Evolutionary conservation across 1,140 invertebrate genomes (phyloP), one percentile per base, ranked within the genome.

Genomic region (Lepidostoma basale): DNA sequence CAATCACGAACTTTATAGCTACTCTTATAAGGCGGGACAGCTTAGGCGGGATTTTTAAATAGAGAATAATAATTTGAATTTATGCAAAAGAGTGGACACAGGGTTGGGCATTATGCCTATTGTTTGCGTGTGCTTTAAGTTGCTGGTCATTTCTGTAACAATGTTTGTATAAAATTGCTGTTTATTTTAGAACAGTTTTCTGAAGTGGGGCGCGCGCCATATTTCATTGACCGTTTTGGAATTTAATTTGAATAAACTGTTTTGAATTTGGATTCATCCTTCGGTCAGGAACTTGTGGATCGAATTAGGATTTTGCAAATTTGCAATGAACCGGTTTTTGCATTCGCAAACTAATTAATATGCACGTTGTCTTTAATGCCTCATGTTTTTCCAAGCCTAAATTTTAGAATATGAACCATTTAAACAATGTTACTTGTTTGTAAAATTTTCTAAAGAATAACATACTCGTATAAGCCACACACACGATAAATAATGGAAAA

Each of bases 211-310:
- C 25, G 23, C 16, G 28, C 5, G n/a, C 40, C 12, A 6, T 45
- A 44, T 45, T 62, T 47, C 59, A 16, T 45, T 62, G 39, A 25
- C 45, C 59, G 36, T 18, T 62, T 62, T 62, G 14, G 12, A 42
- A 25, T 10, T 26, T n/a, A 30, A 33, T 25, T 23, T 49, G 22
- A 49, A 22, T 49, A 22, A 23, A 49, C n/a, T 49, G 45, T 49
- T 49, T 49, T 49, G 18, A 22, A 26, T 49, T 49, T 20, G 22
- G 6, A 1, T 14, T 20, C 25, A 6, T 9, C n/a, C 22, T 9
- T 49, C 5, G 45, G 9, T 12, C 45, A 49, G 18, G 20, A 22
- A 49, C 45, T 49, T 49, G 22, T 25, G 20, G 22, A 49, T 49
- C 0, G 9, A 8, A 2, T 49, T 22, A n/a, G n/a, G n/a, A n/a